These are phyloP conservation scores for Meliscaeva auricollis DNA, from an alignment of 2,888 invertebrate species.

Conservation along the genomic window DNA sequence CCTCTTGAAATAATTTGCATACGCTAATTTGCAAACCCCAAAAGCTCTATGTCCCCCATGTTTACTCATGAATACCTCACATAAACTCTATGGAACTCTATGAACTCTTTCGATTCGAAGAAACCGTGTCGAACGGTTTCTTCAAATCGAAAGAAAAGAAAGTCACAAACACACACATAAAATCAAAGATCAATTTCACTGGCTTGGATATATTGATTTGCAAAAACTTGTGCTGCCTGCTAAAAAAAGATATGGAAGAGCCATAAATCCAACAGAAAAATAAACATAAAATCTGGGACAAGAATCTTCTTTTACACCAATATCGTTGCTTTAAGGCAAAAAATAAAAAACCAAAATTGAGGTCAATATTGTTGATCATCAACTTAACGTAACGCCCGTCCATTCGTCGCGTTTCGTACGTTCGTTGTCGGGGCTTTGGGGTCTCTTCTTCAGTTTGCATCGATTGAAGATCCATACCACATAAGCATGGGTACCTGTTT, in stretches of 20 bases:
- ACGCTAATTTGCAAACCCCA: conserved; percentile 22
- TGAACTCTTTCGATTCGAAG: too few relatives aligned
- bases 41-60: neutral
- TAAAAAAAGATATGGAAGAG: conserved; percentile 8
- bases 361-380: conserved; percentile 53
- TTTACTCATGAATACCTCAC: too few relatives aligned
- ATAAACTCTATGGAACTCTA: conserved; percentile 5
- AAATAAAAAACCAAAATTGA: too few relatives aligned
- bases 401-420: neutral
- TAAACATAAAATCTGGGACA: conserved; percentile 41
- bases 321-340: too few relatives aligned
- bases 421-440: neutral
- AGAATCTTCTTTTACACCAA: conserved; percentile 39
- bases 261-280: conserved; percentile 28
- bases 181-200: conserved; percentile 30
- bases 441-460: conserved; percentile 18
- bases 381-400: conserved; percentile 9
- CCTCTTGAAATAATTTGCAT: neutral
- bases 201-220: conserved; percentile 44
- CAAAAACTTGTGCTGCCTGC: conserved; percentile 10
- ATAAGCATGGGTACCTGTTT: conserved; percentile 52
- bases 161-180: conserved; percentile 7
- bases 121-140: conserved; percentile 1
- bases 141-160: conserved; percentile 25
- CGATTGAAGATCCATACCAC: conserved; percentile 18